Conservation (phyloP, 2,797 vertebrate species). For the Clarias pachynema region DNA sequence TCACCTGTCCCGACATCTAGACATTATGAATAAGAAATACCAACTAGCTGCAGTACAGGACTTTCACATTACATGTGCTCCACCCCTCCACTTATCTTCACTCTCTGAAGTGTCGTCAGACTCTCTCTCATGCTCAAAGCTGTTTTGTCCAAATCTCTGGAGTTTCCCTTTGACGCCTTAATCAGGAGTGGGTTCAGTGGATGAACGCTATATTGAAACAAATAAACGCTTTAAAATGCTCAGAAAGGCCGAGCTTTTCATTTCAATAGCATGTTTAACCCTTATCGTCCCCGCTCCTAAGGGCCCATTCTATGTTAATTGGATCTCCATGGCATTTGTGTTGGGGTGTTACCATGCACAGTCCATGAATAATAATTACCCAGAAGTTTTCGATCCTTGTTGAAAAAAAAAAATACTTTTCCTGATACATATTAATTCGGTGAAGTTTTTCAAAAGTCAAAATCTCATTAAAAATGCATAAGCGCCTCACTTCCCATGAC, state of each 20-base stretch:
- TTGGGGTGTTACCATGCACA: conserved; percentile 89
- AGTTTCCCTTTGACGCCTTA: conserved; percentile 64
- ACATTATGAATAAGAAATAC: conserved; percentile 93
- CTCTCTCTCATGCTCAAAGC: conserved; percentile 43
- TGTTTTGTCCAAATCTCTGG: conserved; percentile 59
- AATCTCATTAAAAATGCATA: conserved; percentile 85
- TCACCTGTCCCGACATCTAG: conserved; percentile 78
- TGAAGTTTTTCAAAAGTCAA: conserved; percentile 83
- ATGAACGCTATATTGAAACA: conserved; percentile 75
- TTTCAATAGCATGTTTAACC: conserved; percentile 83
- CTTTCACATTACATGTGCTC: conserved; percentile 82
- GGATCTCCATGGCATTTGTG: conserved; percentile 83
- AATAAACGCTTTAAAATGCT: conserved; percentile 77
- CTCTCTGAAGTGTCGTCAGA: conserved; percentile 6
- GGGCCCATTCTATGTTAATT: conserved; percentile 81
- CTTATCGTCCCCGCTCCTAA: conserved; percentile 85
- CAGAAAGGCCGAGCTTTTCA: conserved; percentile 75
- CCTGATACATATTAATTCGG: conserved; percentile 91
- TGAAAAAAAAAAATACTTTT: conserved; percentile 67
- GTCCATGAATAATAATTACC: conserved; percentile 93
- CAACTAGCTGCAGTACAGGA: conserved; percentile 82
- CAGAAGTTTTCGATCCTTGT: conserved; percentile 84
- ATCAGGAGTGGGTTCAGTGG: conserved; percentile 60
- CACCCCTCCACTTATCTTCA: conserved; percentile 65
- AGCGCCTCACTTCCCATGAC: conserved; percentile 77